Percentiles rank a stretch among this genome's conserved stretches.
Conservation (phyloP, 2,113 vertebrate species). For the Pangasianodon hypophthalmus region DNA sequence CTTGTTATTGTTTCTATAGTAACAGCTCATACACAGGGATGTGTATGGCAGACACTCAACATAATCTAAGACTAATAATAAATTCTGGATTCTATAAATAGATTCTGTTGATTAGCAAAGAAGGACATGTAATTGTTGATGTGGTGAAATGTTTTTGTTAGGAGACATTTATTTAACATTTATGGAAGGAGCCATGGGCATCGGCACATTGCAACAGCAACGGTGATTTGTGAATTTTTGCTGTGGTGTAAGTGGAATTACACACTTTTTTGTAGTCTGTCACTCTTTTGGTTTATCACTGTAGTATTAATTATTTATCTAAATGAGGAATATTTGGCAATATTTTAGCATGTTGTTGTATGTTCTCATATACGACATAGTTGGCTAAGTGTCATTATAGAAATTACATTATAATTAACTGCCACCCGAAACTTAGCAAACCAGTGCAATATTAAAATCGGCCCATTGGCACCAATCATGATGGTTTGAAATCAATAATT, state of each 20-base stretch:
- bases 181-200: neutral
- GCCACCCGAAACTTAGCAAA: neutral
- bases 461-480: neutral
- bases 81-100: neutral
- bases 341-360: neutral
- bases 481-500: neutral
- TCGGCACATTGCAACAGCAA: neutral
- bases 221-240: neutral
- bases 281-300: neutral
- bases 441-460: neutral
- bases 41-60: neutral
- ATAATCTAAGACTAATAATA: neutral
- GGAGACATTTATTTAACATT: neutral
- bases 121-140: neutral
- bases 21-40: neutral
- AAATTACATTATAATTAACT: neutral
- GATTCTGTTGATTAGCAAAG: neutral
- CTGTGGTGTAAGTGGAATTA: neutral
- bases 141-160: neutral
- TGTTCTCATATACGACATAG: neutral
- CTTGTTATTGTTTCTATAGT: neutral
- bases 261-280: neutral
- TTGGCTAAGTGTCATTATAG: neutral
- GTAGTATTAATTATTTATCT: neutral
- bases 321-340: neutral